Base-by-base conservation (phyloP, 2,888 invertebrate genomes). In the Thelaira solivaga region DNA sequence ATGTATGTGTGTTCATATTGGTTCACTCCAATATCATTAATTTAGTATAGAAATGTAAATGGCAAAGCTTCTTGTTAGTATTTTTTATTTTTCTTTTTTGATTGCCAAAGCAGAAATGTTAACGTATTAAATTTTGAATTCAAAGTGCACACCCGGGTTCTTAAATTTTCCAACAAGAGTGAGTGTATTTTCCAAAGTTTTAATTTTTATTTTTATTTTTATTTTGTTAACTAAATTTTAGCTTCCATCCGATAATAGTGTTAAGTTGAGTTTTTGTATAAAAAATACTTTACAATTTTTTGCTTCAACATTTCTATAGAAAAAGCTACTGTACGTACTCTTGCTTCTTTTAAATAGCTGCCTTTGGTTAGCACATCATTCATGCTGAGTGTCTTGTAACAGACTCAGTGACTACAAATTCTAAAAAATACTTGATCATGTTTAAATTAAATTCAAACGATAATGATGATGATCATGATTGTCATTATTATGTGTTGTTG, bases 371-470 rank as follows among this genome's bases (percentile, higher is more conserved):
- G 24, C 73, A 45, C 69, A 78, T 78, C 64, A 69, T 65, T 71
- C 77, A 78, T 39, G 59, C 53, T 59, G 73, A 78, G 74, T 73
- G 53, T 69, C 73, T 78, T 69, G 73, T 24, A 22, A 49, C 64
- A 77, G 68, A 77, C 77, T 64, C 45, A 47, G 29, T 47, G 73
- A 78, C 74, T 78, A 53, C 74, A 20, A 53, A 18, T 55, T 47
- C 31, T 65, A 49, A 20, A 57, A 31, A 68, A 59, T 62, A 61
- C 51, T 34, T 65, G 59, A 49, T 68, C 47, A 47, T 53, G 61
- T 39, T 55, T 31, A 62, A 71, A 34, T 45, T 59, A 31, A 49
- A 47, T 20, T 51, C 43, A 71, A 59, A n/a, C n/a, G n/a, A n/a
- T n/a, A n/a, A n/a, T n/a, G n/a, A n/a, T n/a, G n/a, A n/a, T n/a